These are phyloP conservation scores for roundworm (Caenorhabditis elegans) DNA, from an alignment of 1,140 invertebrate genomes.

Conservation along the genomic window DNA sequence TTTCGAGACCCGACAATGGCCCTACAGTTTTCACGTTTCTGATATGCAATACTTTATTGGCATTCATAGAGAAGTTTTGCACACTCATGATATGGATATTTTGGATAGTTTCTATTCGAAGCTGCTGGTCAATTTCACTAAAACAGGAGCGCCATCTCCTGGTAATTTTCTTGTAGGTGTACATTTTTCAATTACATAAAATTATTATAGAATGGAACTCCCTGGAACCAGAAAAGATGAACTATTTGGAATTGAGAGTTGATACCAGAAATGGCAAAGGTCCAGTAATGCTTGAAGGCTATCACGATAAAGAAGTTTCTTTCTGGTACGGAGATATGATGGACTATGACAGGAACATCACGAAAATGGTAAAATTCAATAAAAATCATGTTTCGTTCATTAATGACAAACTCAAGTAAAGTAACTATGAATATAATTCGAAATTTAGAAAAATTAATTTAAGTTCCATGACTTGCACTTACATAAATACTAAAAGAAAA, in stretches of 20 bases:
- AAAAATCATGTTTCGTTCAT: too few species aligned
- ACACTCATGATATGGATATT: neutral
- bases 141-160: neutral
- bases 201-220: neutral
- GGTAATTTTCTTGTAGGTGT: too few species aligned
- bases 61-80: neutral
- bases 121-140: neutral
- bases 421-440: too few species aligned
- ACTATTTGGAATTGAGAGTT: neutral
- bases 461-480: too few species aligned
- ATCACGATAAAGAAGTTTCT: neutral
- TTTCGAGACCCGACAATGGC: neutral
- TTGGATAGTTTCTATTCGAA: neutral
- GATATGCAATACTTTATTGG: slow-evolving; percentile 13
- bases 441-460: too few species aligned
- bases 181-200: too few species aligned
- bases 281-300: neutral
- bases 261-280: neutral
- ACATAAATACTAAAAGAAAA: too few species aligned
- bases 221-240: neutral
- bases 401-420: too few species aligned
- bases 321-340: slow-evolving; percentile 4
- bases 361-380: neutral
- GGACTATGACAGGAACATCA: neutral
- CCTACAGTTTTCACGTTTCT: slow-evolving; percentile 2